These are phyloP conservation scores for Barbus barbus DNA, from an alignment of 2,113 vertebrate species.

Conservation along the genomic window DNA sequence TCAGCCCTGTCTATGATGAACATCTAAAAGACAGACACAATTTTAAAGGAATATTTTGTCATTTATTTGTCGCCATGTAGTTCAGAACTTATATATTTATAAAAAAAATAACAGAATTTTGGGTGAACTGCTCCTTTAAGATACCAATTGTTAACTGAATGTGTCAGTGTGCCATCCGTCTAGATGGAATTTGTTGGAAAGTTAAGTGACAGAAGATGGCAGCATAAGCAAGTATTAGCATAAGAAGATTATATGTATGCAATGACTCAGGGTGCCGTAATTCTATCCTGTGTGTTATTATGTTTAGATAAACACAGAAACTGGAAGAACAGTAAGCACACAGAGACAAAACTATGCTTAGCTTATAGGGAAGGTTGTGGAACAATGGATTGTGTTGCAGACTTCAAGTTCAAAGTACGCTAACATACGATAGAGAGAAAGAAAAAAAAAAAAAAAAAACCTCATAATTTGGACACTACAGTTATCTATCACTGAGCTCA, in stretches of 20 bases:
- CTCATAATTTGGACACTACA: not conserved
- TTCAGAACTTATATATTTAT: not conserved
- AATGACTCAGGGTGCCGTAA: not conserved
- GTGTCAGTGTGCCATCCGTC: not conserved
- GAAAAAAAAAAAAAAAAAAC: not conserved
- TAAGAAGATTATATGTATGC: not conserved
- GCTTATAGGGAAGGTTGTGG: too few relatives aligned
- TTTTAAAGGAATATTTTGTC: slow-evolving; percentile 11
- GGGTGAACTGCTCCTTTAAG: not conserved
- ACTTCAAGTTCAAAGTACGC: not conserved
- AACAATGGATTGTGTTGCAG: not conserved
- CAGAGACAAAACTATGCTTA: not conserved
- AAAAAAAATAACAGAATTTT: not conserved
- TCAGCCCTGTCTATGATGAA: slow-evolving; percentile 89
- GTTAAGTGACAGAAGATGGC: not conserved
- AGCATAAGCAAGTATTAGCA: not conserved
- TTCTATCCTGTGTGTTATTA: not conserved
- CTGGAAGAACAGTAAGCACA: not conserved
- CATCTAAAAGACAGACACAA: slow-evolving; percentile 80
- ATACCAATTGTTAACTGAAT: not conserved
- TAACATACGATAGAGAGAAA: not conserved
- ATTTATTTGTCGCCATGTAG: not conserved
- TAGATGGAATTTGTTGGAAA: not conserved
- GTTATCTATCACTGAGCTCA: not conserved
- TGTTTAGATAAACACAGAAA: slow-evolving; percentile 3